Evolutionary conservation across 2,888 invertebrate species (phyloP), one percentile per base, ranked within the genome.

Genomic region (Caenorhabditis sp.): DNA sequence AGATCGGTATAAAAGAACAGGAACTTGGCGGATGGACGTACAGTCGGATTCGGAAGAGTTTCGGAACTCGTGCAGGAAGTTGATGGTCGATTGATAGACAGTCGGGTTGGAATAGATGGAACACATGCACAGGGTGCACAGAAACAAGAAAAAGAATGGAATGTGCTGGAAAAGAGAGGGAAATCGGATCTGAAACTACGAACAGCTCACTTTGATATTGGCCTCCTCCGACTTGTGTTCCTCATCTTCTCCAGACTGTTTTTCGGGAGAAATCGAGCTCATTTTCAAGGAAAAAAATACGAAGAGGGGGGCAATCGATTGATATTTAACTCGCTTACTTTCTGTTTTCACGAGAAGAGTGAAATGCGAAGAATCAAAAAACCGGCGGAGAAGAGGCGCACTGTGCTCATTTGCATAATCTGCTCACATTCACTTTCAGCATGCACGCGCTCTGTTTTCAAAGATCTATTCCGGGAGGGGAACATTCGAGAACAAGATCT

Each of bases 41-140:
- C 87, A 85, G 62, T 87, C 87, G 13, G 74, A 71, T 47, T 61
- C 80, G 1, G 87, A 87, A 37, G 76, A 80, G 58, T 87, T 87
- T 32, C 84, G 78, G 40, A 82, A 87, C 9, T 85, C 81, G 69
- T 87, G 86, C 51, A 87, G 78, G 53, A 82, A 85, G 18, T 83
- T 87, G 65, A 86, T 82, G 0, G 87, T 86, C 28, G 86, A 82
- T 44, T 86, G 84, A 58, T 82, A 86, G 58, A 84, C 77, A 24
- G 83, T 77, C n/a, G 81, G 65, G 74, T 82, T 86, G 37, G 83
- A 47, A 50, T 86, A 83, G 50, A 86, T 81, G 22, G 81, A 72
- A 40, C 72, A 68, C 65, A 84, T 82, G 58, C 84, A 81, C 20
- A 84, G 11, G n/a, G 86, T 86, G 68, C 84, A 84, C n/a, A 86